Conservation (phyloP, 1,140 invertebrate species). For the Caerostris darwini region DNA sequence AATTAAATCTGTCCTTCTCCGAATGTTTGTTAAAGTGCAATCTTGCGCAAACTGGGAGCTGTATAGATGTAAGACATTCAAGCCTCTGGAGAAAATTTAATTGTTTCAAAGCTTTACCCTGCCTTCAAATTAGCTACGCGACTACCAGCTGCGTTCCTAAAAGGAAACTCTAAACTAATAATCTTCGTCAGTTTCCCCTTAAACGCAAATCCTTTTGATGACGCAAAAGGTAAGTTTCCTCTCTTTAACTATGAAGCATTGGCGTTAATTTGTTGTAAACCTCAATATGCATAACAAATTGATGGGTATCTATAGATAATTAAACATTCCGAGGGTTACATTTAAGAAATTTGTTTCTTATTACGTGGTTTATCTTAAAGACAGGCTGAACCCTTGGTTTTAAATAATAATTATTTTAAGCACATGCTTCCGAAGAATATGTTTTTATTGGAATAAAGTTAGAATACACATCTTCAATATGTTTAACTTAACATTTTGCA, state of each 20-base stretch:
- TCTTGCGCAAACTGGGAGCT: background rate
- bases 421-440: too few species aligned
- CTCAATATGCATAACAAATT: background rate
- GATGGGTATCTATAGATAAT: background rate
- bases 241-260: background rate
- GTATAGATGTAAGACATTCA: background rate
- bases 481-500: too few species aligned
- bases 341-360: background rate
- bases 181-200: background rate
- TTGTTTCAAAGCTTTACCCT: background rate
- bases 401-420: too few species aligned
- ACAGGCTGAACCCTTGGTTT: too few species aligned
- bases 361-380: too few species aligned
- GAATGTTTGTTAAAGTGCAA: background rate
- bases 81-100: background rate
- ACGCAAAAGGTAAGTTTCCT: background rate
- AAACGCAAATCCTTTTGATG: background rate
- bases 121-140: background rate
- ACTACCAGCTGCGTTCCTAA: slow-evolving; percentile 11
- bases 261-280: background rate
- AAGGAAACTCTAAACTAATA: slow-evolving; percentile 17
- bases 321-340: background rate
- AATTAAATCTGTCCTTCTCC: too few species aligned
- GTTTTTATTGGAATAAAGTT: too few species aligned
- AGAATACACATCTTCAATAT: too few species aligned